Percentiles rank a stretch among this genome's conserved stretches.
phyloP scores from a whole-genome alignment of 2,797 vertebrate species.

The Darevskia mixta region DNA sequence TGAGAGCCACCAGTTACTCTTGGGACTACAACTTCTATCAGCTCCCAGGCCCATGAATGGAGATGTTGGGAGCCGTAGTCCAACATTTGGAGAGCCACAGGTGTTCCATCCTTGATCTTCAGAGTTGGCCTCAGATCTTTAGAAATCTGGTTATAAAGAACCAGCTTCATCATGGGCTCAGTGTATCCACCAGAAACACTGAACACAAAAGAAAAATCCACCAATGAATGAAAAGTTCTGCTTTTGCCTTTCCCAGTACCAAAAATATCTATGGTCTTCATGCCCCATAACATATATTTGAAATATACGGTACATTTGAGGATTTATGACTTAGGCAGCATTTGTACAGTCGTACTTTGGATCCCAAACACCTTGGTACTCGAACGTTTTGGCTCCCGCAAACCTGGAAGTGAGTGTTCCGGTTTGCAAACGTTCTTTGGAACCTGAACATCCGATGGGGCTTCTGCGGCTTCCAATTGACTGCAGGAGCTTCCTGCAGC shows the following conservation, averaged over 20 bases:
- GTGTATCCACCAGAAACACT: background rate
- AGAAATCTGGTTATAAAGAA: background rate
- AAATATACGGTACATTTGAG: background rate
- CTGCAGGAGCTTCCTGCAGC: no score
- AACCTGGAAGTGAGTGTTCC: no score
- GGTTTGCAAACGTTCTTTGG: no score
- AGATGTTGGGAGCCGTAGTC: background rate
- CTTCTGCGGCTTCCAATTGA: no score
- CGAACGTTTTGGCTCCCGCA: no score
- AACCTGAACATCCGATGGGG: no score
- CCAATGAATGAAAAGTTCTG: background rate
- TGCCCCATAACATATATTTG: background rate
- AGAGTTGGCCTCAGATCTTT: background rate
- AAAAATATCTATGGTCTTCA: background rate
- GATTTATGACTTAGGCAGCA: background rate
- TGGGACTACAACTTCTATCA: no score
- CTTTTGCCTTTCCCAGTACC: background rate
- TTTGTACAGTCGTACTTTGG: background rate
- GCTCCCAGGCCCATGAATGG: background rate
- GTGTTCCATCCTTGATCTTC: background rate
- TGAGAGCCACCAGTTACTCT: no score
- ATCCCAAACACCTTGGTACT: no score
- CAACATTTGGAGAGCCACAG: background rate
- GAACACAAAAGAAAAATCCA: background rate
- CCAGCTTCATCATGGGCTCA: background rate